These are phyloP conservation scores for Tipula vernalis DNA, from an alignment of 2,888 invertebrate species.

Conservation along the genomic window DNA sequence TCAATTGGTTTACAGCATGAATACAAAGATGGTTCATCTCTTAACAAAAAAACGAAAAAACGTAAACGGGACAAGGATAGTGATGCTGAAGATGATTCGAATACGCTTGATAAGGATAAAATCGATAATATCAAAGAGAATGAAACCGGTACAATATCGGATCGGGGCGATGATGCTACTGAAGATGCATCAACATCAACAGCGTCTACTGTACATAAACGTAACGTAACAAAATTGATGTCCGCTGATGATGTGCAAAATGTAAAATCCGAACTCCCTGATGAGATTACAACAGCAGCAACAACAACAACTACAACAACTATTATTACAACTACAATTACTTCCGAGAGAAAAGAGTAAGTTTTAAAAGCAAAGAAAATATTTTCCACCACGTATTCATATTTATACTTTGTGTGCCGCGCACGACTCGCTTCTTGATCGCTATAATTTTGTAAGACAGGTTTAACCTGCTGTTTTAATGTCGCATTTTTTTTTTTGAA, in stretches of 20 bases:
- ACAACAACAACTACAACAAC: neutral
- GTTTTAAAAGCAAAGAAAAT: neutral
- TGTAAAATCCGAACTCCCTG: neutral
- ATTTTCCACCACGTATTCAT: neutral
- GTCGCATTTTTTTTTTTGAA: neutral
- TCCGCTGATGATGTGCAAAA: neutral
- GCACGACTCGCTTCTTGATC: neutral
- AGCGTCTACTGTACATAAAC: constrained; percentile 16
- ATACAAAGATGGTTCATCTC: constrained; percentile 53
- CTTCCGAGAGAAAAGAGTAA: neutral
- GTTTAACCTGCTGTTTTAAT: neutral
- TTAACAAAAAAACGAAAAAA: constrained; percentile 42
- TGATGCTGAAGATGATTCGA: constrained; percentile 54
- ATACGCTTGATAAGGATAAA: constrained; percentile 29
- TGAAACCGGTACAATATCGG: constrained; percentile 23
- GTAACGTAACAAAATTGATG: constrained; percentile 18
- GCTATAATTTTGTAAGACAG: neutral
- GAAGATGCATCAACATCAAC: constrained; percentile 14
- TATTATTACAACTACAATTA: neutral
- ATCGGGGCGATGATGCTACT: constrained; percentile 14
- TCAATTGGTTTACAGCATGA: constrained; percentile 47
- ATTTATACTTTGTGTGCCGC: neutral
- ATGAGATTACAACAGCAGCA: neutral
- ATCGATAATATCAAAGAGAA: constrained; percentile 33
- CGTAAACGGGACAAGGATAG: constrained; percentile 76